phyloP scores from a whole-genome alignment of 2,888 invertebrate genomes.

The Pseudoips prasinana region DNA sequence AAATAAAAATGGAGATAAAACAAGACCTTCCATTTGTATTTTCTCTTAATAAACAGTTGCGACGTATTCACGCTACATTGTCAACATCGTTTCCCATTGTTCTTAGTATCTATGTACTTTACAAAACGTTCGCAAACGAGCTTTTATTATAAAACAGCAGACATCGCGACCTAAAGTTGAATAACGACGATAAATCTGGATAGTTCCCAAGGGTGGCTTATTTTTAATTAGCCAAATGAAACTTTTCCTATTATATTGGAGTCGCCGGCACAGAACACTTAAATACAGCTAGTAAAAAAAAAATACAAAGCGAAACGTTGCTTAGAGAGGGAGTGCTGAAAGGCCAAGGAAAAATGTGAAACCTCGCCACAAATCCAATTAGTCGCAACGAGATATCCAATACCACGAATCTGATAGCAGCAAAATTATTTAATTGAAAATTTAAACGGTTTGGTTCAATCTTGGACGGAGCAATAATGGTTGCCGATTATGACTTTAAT shows the following conservation, averaged over 20 bases:
- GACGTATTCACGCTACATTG: conserved; percentile 49
- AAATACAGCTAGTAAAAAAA: conserved; percentile 51
- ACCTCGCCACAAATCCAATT: conserved; percentile 66
- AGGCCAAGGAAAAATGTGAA: conserved; percentile 54
- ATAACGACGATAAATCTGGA: conserved; percentile 67
- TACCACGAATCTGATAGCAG: conserved; percentile 51
- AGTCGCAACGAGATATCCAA: conserved; percentile 61
- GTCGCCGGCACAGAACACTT: conserved; percentile 50
- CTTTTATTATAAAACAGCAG: conserved; percentile 56
- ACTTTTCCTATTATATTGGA: conserved; percentile 72
- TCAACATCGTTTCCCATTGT: conserved; percentile 53
- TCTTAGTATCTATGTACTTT: conserved; percentile 46
- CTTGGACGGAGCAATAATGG: conserved; percentile 10
- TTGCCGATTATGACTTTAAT: conserved; percentile 22
- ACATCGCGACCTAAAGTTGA: conserved; percentile 52
- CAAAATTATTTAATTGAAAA: conserved; percentile 55
- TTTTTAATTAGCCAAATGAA: conserved; percentile 79
- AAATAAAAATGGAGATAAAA: conserved; percentile 30
- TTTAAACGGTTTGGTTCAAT: conserved; percentile 30
- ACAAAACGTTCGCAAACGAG: conserved; percentile 53
- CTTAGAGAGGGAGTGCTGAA: conserved; percentile 35
- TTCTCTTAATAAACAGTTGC: conserved; percentile 41
- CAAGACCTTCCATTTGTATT: conserved; percentile 32
- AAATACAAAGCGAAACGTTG: conserved; percentile 54
- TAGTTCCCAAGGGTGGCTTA: conserved; percentile 63